Evolutionary conservation across 2,113 vertebrate genomes (phyloP).

Genomic region (Aleadryas rufinucha): DNA sequence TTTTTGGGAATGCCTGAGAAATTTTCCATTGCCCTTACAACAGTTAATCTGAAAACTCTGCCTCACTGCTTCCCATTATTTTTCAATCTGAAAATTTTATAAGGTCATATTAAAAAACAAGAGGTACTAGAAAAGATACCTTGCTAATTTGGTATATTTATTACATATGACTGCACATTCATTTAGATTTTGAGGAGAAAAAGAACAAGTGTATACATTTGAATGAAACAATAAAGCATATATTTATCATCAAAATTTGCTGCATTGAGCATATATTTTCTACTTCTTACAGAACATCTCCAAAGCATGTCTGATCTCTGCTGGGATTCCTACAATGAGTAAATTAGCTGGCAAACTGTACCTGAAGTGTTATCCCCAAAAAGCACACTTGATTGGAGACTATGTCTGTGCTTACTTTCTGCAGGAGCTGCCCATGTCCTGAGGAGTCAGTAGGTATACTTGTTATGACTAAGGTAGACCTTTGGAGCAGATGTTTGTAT

Average conservation of each 20-base stretch:
- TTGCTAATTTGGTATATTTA: not conserved
- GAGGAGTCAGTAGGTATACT: not conserved
- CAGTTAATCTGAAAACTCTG: not conserved
- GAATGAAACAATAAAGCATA: not conserved
- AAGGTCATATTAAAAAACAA: not conserved
- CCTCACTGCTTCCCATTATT: not conserved
- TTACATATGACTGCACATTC: not conserved
- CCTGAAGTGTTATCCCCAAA: not conserved
- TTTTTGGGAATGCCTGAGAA: not conserved
- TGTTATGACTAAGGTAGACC: not conserved
- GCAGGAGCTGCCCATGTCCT: not conserved
- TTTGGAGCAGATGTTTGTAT: constrained; percentile 40
- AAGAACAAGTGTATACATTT: not conserved
- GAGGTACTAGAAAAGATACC: not conserved
- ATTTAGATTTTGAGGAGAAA: not conserved
- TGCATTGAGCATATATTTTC: not conserved
- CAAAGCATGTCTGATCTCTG: not conserved
- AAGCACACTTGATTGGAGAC: not conserved
- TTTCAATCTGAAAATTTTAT: not conserved
- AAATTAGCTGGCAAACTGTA: not conserved
- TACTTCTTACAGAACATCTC: not conserved
- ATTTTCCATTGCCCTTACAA: not conserved
- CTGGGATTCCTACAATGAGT: not conserved
- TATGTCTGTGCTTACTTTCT: not conserved
- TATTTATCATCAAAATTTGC: not conserved